phyloP scores from a whole-genome alignment of 2,797 vertebrate genomes.

The Hypotaenidia okinawae region DNA sequence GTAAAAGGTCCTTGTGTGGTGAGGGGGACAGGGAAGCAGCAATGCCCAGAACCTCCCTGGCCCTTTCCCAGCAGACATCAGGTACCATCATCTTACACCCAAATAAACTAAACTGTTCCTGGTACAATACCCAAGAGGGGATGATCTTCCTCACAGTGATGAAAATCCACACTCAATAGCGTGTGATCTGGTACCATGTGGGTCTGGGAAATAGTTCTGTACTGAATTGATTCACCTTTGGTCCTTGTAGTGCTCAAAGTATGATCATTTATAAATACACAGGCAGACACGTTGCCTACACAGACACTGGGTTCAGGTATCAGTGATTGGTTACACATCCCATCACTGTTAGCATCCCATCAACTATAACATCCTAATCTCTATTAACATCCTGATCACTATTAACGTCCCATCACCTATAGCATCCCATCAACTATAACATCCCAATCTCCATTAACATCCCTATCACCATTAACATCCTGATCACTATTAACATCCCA shows the following conservation, averaged over 20 bases:
- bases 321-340: neutral
- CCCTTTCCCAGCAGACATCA: neutral
- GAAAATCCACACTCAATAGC: neutral
- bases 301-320: neutral
- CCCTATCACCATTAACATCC: too few relatives aligned
- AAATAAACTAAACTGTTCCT: neutral
- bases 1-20: neutral
- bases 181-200: neutral
- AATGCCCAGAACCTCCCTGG: neutral
- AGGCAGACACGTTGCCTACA: neutral
- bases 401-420: too few relatives aligned
- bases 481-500: too few relatives aligned
- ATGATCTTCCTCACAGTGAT: neutral
- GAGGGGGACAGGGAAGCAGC: neutral
- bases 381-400: too few relatives aligned
- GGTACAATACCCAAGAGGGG: neutral
- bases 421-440: too few relatives aligned
- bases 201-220: neutral
- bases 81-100: rapidly evolving
- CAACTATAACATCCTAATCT: too few relatives aligned
- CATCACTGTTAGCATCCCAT: neutral
- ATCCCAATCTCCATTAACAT: too few relatives aligned
- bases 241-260: neutral
- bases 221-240: neutral
- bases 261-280: neutral